Conservation (phyloP, 2,797 vertebrate species). For the Platalea minor region DNA sequence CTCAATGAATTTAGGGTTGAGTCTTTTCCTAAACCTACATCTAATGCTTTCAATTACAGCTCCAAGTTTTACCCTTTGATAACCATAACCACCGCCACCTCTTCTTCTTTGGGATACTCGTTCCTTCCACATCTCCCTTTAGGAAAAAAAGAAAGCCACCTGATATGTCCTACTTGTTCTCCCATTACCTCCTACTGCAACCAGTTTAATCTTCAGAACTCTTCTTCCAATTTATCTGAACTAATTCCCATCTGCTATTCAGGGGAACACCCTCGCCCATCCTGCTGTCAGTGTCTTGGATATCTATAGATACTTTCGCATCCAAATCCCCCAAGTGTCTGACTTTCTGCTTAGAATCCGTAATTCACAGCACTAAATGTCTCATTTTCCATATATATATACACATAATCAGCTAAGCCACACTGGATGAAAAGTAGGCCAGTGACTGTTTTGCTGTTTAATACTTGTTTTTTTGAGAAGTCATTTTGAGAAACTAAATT, state of each 20-base stretch:
- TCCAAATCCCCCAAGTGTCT: background rate
- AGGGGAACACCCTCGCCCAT: background rate
- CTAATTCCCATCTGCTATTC: background rate
- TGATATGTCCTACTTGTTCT: background rate
- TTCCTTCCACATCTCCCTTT: background rate
- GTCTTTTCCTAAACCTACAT: background rate
- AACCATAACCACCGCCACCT: background rate
- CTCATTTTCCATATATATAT: background rate
- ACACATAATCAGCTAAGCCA: background rate
- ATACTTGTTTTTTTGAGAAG: background rate
- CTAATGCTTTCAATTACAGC: background rate
- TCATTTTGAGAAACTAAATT: background rate
- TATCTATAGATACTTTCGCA: background rate
- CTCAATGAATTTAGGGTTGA: fast-evolving
- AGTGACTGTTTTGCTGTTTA: background rate
- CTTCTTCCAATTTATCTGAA: background rate
- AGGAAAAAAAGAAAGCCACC: background rate
- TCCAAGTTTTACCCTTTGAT: background rate
- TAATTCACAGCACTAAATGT: background rate
- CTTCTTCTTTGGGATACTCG: background rate
- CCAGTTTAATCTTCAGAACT: background rate
- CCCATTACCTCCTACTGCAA: background rate
- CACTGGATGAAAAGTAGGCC: background rate
- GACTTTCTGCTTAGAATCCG: background rate
- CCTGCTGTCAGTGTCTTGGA: background rate